Percentiles rank a stretch among this genome's conserved stretches.
These are phyloP conservation scores for Choloepus hoffmanni DNA, from an alignment of 2,113 vertebrate species.

Conservation along the genomic window DNA sequence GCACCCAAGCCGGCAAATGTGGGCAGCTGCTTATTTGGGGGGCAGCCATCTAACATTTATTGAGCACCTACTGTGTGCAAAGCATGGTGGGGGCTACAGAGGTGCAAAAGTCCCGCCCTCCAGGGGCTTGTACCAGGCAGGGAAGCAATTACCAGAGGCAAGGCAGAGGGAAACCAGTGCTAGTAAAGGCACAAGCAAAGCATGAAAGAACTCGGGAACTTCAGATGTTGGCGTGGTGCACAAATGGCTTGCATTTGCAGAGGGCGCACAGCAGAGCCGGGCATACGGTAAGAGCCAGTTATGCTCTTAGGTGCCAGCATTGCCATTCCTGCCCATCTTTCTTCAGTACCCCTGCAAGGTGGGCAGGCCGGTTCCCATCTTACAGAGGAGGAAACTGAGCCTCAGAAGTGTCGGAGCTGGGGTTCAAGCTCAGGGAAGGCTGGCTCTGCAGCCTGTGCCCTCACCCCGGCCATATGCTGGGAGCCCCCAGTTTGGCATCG, in stretches of 20 bases:
- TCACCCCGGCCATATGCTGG: fast-evolving
- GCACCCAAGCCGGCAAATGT: not conserved
- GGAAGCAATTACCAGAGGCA: fast-evolving
- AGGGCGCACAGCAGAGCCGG: fast-evolving
- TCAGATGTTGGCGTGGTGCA: fast-evolving
- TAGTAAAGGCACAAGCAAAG: fast-evolving
- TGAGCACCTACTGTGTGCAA: not conserved
- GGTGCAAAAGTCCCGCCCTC: fast-evolving
- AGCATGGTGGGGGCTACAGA: not conserved
- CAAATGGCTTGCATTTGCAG: fast-evolving
- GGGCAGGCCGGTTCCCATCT: not conserved
- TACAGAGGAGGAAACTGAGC: not conserved
- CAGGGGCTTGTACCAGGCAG: not conserved
- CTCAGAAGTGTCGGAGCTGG: fast-evolving
- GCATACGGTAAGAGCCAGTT: fast-evolving
- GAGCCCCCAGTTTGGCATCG: not conserved
- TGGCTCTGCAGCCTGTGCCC: fast-evolving
- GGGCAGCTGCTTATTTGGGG: fast-evolving
- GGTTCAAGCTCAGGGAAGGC: not conserved
- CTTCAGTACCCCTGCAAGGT: not conserved
- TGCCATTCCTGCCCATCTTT: not conserved
- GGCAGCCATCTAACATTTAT: not conserved
- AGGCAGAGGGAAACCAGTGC: fast-evolving
- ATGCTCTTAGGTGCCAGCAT: not conserved
- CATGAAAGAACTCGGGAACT: fast-evolving